Base-by-base conservation (phyloP, 2,797 vertebrate species). In the Pseudomugil gertrudae region DNA sequence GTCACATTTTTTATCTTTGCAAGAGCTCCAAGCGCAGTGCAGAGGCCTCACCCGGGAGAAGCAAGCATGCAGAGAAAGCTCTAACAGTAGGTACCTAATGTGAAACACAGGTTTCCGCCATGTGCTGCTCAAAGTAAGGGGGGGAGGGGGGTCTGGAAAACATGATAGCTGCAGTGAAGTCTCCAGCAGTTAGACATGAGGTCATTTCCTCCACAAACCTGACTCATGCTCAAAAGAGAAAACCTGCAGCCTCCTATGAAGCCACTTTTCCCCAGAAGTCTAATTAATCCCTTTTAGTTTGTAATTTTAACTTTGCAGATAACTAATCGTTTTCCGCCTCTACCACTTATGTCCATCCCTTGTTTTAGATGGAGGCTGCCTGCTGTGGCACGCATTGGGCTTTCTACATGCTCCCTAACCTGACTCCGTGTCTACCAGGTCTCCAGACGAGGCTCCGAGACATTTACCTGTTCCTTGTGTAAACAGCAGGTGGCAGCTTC, bases 401-500 rank as follows among this genome's bases (percentile, higher is more conserved):
- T 64, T 66, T 27, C 59, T 48, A 21, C 14, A 13, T 13, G 15
- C 26, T 56, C 43, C 51, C 38, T 53, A 47, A 67, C 40, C 23
- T 21, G 66, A 79, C n/a, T 7, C 30, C 13, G 29, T n/a, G 21
- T 80, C 30, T 51, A 40, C 27, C 40, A 19, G 54, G 40, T 38
- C 48, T 43, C 48, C 48, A 50, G 40, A 56, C 0, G 24, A 27
- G 1, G 10, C 36, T 32, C 57, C 32, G 23, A 65, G 26, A 30
- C 9, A 9, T 68, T 58, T 36, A 86, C 77, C 85, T 86, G 85
- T 86, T 88, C 78, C 71, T 56, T 2, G 29, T 63, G 11, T 60
- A 50, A 85, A 86, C 94, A 93, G 90, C 88, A 94, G 93, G 77
- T 88, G 93, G 91, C 93, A 92, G 85, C 84, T 85, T 90, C 48